Evolutionary conservation across 2,113 vertebrate species (phyloP), one percentile per base, ranked within the genome.

Genomic region (Trematocara variabile): DNA sequence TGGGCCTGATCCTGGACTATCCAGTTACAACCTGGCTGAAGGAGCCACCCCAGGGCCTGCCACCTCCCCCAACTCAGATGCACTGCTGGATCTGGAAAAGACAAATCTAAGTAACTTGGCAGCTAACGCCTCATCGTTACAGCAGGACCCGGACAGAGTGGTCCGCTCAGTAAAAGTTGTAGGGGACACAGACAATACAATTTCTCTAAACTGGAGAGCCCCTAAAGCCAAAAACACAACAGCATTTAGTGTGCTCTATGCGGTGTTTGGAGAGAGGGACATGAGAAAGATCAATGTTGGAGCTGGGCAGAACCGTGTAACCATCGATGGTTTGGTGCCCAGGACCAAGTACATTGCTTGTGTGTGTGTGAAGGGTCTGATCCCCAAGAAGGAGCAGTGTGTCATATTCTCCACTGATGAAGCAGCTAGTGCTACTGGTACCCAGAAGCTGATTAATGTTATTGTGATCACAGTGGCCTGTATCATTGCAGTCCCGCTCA

Each of bases 371-470:
- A 96, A 96, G 86, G 98, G 98, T 7, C 93, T 98, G 65, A 97
- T 97, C 84, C 99, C 98, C 56, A 97, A 89, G 86, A 98, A 98
- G 87, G 98, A 99, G 86, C 98, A 99, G 83, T 99, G 99, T 50
- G 96, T 98, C 82, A 98, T 99, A 88, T 99, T 99, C 94, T 99
- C 98, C 85, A 99, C 99, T 0, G 97, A 99, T 0, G 97, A 98
- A 92, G 97, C 97, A 22, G 97, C 95, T 46, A 98, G 96, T 0
- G 97, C 99, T 1, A 98, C 97, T 58, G 97, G 97, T 73, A 99
- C 98, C 3, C 99, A 99, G 92, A 97, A 94, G 91, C 97, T 99
- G 78, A 99, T 99, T 89, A 99, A 99, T 1, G 96, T 97, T 34
- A 98, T 99, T 41, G 99, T 98, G 70, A 97, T 99, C 95, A 98